A percentile compares a stretch with the other conserved stretches of the same genome.
These are phyloP conservation scores for Oscheius sp. DNA, from an alignment of 2,888 invertebrate species.

Conservation along the genomic window DNA sequence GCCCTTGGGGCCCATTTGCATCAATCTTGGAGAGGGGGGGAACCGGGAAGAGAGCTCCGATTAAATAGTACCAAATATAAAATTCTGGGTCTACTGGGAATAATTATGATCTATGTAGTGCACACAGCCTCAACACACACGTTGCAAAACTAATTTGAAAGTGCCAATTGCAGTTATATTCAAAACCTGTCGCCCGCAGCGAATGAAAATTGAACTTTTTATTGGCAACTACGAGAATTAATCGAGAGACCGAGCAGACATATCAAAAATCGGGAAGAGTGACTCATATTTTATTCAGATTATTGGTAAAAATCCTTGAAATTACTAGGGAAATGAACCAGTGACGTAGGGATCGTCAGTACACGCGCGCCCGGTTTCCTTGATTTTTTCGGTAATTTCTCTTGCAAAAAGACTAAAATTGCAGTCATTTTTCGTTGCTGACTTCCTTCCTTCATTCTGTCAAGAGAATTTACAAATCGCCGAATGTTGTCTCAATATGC, in stretches of 20 bases:
- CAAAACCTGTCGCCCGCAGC: slow-evolving; percentile 27
- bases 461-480: neutral
- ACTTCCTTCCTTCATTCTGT: neutral
- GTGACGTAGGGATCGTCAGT: no score
- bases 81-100: neutral
- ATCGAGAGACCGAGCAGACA: neutral
- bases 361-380: no score
- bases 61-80: neutral
- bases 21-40: slow-evolving; percentile 7
- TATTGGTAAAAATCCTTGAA: no score
- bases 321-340: no score
- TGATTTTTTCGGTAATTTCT: no score
- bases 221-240: no score
- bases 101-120: no score
- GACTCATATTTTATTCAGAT: no score
- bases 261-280: no score
- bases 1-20: slow-evolving; percentile 25
- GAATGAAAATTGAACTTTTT: slow-evolving; percentile 25
- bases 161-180: slow-evolving; percentile 20
- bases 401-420: no score
- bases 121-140: no score
- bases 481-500: neutral
- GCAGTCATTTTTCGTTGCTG: neutral
- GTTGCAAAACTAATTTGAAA: slow-evolving; percentile 14
- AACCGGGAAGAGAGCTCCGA: neutral